A percentile compares a stretch with the other conserved stretches of the same genome.
phyloP scores from a whole-genome alignment of 2,113 vertebrate genomes.

The Heptranchias perlo region DNA sequence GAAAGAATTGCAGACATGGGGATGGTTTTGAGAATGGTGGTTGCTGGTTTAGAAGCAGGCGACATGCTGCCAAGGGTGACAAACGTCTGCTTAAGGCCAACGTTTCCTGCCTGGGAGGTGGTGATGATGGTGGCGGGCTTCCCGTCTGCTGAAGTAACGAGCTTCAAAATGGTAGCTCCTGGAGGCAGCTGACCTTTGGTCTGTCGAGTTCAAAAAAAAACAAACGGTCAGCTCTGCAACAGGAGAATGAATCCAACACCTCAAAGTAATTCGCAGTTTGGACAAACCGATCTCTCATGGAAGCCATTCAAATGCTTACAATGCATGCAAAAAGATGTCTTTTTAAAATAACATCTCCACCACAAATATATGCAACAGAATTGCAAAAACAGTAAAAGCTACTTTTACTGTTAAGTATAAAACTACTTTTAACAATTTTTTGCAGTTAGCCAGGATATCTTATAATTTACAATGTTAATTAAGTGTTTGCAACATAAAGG shows the following conservation, averaged over 20 bases:
- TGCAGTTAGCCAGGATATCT: neutral
- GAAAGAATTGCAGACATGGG: constrained; percentile 39
- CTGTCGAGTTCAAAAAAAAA: constrained; percentile 7
- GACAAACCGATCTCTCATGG: neutral
- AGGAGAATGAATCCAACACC: neutral
- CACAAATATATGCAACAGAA: neutral
- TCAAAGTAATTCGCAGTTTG: neutral
- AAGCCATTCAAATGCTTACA: neutral
- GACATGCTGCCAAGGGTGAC: constrained; percentile 35
- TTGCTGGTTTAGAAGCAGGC: constrained; percentile 31
- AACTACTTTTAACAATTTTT: neutral
- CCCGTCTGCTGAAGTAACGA: constrained; percentile 33
- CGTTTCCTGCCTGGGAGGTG: constrained; percentile 30
- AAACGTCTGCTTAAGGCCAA: constrained; percentile 26
- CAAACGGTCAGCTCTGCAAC: neutral
- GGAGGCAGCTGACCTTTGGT: constrained; percentile 39
- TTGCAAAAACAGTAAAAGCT: neutral
- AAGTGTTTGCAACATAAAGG: neutral
- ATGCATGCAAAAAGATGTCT: neutral
- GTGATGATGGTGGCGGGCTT: constrained; percentile 37
- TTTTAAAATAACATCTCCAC: neutral
- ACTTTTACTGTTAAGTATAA: neutral
- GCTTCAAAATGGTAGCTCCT: constrained; percentile 35
- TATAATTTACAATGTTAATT: neutral
- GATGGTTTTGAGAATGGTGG: constrained; percentile 40